phyloP scores from a whole-genome alignment of 2,797 vertebrate genomes.

The Chelmon rostratus region DNA sequence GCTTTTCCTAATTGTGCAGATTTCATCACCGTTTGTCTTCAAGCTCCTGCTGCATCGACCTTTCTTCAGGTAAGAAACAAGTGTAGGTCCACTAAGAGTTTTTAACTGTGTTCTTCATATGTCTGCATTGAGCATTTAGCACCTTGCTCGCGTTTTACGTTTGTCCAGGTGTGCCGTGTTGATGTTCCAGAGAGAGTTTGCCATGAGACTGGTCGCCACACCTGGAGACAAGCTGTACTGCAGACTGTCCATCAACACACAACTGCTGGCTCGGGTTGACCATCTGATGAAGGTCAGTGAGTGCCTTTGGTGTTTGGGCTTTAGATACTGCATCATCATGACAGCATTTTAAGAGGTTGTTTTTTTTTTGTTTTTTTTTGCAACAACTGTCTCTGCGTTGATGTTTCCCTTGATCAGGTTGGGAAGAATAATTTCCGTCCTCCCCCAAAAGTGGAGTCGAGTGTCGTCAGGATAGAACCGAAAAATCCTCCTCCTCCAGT shows the following conservation, averaged over 20 bases:
- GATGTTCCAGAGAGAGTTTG: conserved; percentile 99
- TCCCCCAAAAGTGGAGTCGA: conserved; percentile 98
- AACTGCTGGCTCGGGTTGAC: conserved; percentile 95
- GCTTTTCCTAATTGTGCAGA: conserved; percentile 83
- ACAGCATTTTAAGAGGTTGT: not conserved
- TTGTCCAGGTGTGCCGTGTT: conserved; percentile 93
- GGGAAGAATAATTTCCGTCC: conserved; percentile 98
- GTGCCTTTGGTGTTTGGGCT: not conserved
- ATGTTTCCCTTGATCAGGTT: conserved; percentile 85
- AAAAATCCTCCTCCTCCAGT: conserved; percentile 97
- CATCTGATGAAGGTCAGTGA: conserved; percentile 95
- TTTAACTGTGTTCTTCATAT: not conserved
- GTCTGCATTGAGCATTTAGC: not conserved
- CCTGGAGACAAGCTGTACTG: conserved; percentile 97
- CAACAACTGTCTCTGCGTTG: not conserved
- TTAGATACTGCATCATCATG: not conserved
- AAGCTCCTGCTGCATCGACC: conserved; percentile 97
- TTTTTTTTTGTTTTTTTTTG: no score
- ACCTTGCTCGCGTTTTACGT: not conserved
- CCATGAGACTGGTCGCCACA: conserved; percentile 94
- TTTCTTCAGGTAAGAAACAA: conserved; percentile 93
- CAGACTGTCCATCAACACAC: conserved; percentile 97
- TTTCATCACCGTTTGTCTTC: conserved; percentile 98
- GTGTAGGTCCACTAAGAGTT: not conserved
- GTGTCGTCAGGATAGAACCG: conserved; percentile 98